Evolutionary conservation across 64 coral and sea anemone genomes (phyloP).

Genomic region (Montipora efflorescens): DNA sequence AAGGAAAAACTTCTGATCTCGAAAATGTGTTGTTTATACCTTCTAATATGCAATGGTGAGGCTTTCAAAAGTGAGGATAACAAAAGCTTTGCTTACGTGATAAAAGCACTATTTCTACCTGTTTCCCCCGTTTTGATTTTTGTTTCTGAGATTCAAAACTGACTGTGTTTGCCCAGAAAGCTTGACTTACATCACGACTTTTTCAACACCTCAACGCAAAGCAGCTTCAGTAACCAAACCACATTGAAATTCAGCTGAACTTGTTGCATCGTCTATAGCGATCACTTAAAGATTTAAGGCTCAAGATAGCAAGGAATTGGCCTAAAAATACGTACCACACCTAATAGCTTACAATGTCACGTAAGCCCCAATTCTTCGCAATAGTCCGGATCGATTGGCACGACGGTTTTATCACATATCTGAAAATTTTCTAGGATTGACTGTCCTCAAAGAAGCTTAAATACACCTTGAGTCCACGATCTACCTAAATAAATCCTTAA

Average conservation of each 20-base stretch:
- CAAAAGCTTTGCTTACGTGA: background rate
- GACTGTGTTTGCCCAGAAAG: background rate
- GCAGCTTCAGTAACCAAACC: background rate
- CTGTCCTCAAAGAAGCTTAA: background rate
- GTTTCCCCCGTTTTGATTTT: background rate
- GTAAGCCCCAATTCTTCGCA: background rate
- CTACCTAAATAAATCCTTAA: constrained; percentile 31
- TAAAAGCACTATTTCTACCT: background rate
- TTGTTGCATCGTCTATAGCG: background rate
- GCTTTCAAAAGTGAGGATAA: background rate
- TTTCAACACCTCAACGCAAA: background rate
- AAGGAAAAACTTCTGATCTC: background rate
- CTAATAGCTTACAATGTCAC: constrained; percentile 7
- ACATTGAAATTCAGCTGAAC: background rate
- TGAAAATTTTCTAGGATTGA: background rate
- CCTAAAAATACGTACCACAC: constrained; percentile 1
- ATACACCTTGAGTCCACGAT: background rate
- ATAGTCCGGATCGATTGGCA: constrained; percentile 1
- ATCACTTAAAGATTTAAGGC: background rate
- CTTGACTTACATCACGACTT: background rate
- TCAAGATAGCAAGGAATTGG: background rate
- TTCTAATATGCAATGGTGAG: background rate
- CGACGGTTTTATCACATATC: background rate
- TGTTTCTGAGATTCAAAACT: background rate
- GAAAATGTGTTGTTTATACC: background rate